A percentile compares a stretch with the other conserved stretches of the same genome.
Conservation (phyloP, 2,888 invertebrate genomes). For the Metacarcinus magister region DNA sequence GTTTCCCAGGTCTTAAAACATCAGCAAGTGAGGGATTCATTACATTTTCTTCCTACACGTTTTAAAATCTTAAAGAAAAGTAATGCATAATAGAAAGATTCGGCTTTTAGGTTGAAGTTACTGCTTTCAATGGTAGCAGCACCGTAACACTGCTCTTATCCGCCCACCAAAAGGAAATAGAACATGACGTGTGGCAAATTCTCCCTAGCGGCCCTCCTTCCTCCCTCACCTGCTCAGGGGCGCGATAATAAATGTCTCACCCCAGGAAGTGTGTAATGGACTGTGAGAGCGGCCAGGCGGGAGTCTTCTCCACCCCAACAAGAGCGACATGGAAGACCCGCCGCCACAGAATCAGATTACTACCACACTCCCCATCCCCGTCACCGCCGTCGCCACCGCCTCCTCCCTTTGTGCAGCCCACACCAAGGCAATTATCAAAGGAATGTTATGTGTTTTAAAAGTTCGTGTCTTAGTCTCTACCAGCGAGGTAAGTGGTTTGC, state of each 20-base stretch:
- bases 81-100: not conserved
- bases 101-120: not conserved
- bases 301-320: not conserved
- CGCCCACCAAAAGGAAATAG: not conserved
- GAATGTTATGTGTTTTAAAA: not conserved
- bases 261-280: slow-evolving; percentile 34
- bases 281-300: slow-evolving; percentile 28
- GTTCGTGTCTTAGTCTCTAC: not conserved
- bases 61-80: not conserved
- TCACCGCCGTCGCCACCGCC: not conserved
- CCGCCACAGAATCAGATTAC: not conserved
- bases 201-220: not conserved
- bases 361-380: not conserved
- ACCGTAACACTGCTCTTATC: not conserved
- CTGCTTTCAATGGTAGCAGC: not conserved
- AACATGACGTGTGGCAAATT: slow-evolving; percentile 2
- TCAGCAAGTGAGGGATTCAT: not conserved
- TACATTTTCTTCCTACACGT: not conserved
- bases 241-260: not conserved
- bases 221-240: slow-evolving; percentile 34
- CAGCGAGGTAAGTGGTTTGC: not conserved
- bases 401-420: not conserved
- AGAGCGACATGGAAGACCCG: not conserved
- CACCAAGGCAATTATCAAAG: not conserved
- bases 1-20: not conserved